Conservation (phyloP, 1,140 invertebrate genomes). For the Hyposmocoma kahamanoa region DNA sequence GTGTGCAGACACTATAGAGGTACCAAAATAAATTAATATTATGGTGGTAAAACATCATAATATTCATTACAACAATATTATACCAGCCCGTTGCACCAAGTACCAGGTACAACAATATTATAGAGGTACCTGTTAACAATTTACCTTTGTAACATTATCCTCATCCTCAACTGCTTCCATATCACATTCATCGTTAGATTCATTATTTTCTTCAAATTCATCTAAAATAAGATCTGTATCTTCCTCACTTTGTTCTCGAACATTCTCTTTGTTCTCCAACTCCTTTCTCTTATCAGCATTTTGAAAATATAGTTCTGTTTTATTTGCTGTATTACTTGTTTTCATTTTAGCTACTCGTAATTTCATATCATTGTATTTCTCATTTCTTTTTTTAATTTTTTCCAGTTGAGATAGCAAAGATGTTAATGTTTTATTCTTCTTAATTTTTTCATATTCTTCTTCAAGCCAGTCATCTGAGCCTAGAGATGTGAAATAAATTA, state of each 20-base stretch:
- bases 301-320: constrained; percentile 35
- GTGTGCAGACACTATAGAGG: no score
- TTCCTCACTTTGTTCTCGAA: constrained; percentile 42
- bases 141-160: constrained; percentile 60
- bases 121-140: no score
- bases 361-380: constrained; percentile 72
- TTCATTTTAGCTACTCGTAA: constrained; percentile 56
- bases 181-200: constrained; percentile 58
- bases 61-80: no score
- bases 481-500: no score
- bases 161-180: constrained; percentile 69
- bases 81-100: no score
- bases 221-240: constrained; percentile 55
- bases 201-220: constrained; percentile 73
- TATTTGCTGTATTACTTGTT: constrained; percentile 38
- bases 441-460: constrained; percentile 77
- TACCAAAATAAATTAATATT: no score
- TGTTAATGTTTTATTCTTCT: constrained; percentile 73
- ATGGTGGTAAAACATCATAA: no score
- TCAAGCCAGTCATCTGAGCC: constrained; percentile 79
- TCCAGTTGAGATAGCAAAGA: constrained; percentile 73
- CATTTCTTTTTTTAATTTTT: constrained; percentile 74
- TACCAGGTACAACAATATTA: no score
- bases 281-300: constrained; percentile 16
- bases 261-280: constrained; percentile 43